Evolutionary conservation across 2,888 invertebrate species (phyloP).

Genomic region (Chrysolina haemoptera): DNA sequence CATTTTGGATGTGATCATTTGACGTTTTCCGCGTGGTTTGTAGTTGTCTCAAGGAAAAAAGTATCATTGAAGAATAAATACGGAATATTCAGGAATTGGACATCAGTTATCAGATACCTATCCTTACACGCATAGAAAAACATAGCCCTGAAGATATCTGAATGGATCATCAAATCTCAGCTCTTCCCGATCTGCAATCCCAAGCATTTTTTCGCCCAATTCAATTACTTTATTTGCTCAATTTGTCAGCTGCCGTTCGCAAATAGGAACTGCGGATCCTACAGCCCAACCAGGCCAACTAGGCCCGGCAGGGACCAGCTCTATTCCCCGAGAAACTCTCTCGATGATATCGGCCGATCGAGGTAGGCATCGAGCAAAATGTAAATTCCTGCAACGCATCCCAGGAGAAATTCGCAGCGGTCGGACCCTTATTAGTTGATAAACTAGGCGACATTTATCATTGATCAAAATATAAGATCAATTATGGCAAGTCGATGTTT

Average conservation of each 20-base stretch:
- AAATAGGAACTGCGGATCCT: background rate
- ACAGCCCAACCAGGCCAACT: background rate
- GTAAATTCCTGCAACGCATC: constrained; percentile 19
- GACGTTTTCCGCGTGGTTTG: too few relatives aligned
- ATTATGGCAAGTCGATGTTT: constrained; percentile 28
- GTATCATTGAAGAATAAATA: background rate
- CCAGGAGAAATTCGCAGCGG: constrained; percentile 18
- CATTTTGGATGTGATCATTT: too few relatives aligned
- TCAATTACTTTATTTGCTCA: background rate
- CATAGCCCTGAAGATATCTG: too few relatives aligned
- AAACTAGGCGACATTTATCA: constrained; percentile 35
- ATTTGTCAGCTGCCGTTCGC: background rate
- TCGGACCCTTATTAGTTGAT: constrained; percentile 35
- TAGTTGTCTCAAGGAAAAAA: too few relatives aligned
- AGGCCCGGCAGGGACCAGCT: background rate
- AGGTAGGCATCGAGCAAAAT: constrained; percentile 2
- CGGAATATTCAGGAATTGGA: background rate
- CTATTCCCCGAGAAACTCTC: background rate
- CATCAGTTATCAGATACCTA: too few relatives aligned
- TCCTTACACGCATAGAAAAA: too few relatives aligned
- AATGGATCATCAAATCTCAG: too few relatives aligned
- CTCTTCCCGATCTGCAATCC: too few relatives aligned
- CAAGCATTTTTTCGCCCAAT: background rate
- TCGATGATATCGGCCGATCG: background rate
- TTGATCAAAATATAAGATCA: constrained; percentile 33